Evolutionary conservation across 30 jellyfish, hydroid and myxozoan genomes (phyloP), one percentile per base, ranked within the genome.

Genomic region (Hydra vulgaris): DNA sequence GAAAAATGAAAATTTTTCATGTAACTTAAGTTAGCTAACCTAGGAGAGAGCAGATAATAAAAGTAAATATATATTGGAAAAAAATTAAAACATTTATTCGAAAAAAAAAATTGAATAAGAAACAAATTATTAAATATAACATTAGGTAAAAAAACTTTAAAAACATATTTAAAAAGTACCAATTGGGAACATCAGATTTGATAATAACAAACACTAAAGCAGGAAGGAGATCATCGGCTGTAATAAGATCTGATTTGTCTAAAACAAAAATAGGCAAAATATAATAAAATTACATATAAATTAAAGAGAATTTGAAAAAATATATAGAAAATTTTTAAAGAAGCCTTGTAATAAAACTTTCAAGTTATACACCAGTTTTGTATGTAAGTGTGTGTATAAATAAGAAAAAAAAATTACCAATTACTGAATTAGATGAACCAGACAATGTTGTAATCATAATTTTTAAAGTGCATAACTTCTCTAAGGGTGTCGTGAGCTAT

Each of bases 1-100:
- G 98, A 92, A 73, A 92, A 92, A 87, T 92, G 98, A 76, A 92
- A 92, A 70, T 92, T 86, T 74, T 87, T 84, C 96, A 92, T 83
- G 87, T 86, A 92, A 53, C 95, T 79, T 18, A 92, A 78, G 40
- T 92, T 92, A 12, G 96, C 96, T 66, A 86, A 86, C 98, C 98
- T 92, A 75, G 8, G 74, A 81, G 26, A 53, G 4, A 21, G n/a
- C n/a, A n/a, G n/a, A n/a, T n/a, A n/a, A n/a, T n/a, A n/a, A n/a
- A n/a, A n/a, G n/a, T n/a, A n/a, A n/a, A n/a, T n/a, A n/a, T n/a
- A n/a, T n/a, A n/a, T n/a, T n/a, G n/a, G n/a, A n/a, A n/a, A n/a
- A n/a, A n/a, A n/a, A n/a, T 26, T 26, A 23, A 54, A 23, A 3
- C 12, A 12, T 5, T 40, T 40, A 40, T 5, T 40, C 61, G 5